These are phyloP conservation scores for Carlito syrichta DNA, from an alignment of 2,113 vertebrate species.

Conservation along the genomic window DNA sequence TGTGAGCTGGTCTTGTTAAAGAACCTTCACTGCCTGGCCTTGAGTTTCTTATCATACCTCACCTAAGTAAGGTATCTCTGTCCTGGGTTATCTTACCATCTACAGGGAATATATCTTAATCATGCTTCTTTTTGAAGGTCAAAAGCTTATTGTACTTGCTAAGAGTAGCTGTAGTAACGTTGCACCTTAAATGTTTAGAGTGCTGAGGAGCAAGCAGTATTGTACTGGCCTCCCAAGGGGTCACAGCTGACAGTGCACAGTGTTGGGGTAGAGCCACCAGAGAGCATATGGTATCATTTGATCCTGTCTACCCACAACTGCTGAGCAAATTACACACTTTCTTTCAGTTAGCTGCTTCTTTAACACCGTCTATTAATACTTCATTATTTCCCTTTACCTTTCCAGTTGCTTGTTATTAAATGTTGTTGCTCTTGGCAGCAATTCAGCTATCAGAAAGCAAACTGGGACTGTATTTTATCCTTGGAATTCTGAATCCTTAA, in stretches of 20 bases:
- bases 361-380: neutral
- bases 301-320: rapidly evolving
- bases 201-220: neutral
- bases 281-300: neutral
- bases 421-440: neutral
- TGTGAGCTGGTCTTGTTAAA: neutral
- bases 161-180: neutral
- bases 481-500: neutral
- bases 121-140: neutral
- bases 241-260: neutral
- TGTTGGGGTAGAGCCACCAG: neutral
- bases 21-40: neutral
- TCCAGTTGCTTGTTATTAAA: neutral
- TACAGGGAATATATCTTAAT: neutral
- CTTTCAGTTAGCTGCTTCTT: neutral
- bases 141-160: neutral
- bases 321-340: neutral
- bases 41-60: neutral
- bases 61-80: neutral
- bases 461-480: neutral
- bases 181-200: neutral
- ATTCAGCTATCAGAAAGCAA: slow-evolving; percentile 1
- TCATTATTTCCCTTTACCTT: neutral
- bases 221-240: neutral
- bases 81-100: neutral